Conservation (phyloP, 2,797 vertebrate genomes). For the Chloroceryle inda region DNA sequence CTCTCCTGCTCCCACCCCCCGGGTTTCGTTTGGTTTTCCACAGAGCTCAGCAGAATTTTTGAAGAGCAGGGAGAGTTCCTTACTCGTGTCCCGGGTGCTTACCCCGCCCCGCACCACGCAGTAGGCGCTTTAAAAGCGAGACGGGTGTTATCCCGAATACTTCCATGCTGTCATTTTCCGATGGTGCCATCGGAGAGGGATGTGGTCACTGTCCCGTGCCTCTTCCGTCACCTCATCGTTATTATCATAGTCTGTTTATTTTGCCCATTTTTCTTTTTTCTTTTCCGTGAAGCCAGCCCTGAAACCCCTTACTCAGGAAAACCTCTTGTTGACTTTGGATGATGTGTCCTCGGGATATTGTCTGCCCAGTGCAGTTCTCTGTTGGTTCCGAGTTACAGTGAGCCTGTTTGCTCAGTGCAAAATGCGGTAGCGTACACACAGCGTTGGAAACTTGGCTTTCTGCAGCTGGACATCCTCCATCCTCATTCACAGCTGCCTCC, state of each 20-base stretch:
- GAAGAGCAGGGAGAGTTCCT: accelerated
- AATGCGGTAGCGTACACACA: neutral
- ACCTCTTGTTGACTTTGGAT: neutral
- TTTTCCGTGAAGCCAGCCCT: neutral
- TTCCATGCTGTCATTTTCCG: neutral
- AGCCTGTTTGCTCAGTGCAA: neutral
- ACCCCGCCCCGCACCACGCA: neutral
- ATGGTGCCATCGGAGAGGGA: neutral
- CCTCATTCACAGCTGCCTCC: neutral
- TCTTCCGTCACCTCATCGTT: neutral
- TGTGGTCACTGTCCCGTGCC: neutral
- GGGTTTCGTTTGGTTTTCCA: neutral
- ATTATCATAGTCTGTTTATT: neutral
- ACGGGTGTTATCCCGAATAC: accelerated
- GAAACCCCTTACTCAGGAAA: neutral
- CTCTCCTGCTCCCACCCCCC: too few relatives aligned
- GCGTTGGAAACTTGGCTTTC: neutral
- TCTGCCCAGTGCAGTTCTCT: neutral
- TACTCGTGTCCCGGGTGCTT: too few relatives aligned
- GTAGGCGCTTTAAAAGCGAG: neutral
- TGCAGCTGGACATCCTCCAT: neutral
- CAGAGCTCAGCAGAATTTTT: neutral
- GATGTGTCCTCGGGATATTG: neutral
- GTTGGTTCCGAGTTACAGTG: accelerated
- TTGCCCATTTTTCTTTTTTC: neutral